These are phyloP conservation scores for Cremastobaeus sp. DNA, from an alignment of 2,888 invertebrate species.

Conservation along the genomic window DNA sequence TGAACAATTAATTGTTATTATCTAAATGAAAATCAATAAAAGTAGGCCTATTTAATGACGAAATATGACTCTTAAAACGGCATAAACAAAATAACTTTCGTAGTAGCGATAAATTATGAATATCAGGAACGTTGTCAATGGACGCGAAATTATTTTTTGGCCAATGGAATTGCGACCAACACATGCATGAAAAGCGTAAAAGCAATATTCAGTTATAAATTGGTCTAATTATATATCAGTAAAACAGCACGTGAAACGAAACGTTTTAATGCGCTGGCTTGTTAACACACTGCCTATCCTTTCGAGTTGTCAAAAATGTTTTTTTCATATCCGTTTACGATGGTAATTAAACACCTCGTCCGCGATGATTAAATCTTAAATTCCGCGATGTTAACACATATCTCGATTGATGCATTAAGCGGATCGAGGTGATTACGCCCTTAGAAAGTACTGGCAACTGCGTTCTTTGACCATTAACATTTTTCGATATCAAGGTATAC, in stretches of 20 bases:
- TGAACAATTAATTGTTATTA: no score
- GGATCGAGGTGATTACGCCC: constrained; percentile 17
- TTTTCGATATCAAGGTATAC: no score
- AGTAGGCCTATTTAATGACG: no score
- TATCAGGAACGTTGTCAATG: constrained; percentile 22
- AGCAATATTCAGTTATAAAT: constrained; percentile 42
- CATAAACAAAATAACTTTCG: no score
- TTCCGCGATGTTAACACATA: constrained; percentile 3
- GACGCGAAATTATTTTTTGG: constrained; percentile 31
- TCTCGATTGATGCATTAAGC: constrained; percentile 21
- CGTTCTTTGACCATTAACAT: not conserved
- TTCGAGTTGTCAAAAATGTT: constrained; percentile 28
- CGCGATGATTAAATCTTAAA: constrained; percentile 41
- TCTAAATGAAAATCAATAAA: no score
- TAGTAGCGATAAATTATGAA: no score
- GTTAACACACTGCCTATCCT: constrained; percentile 33
- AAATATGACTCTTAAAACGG: no score
- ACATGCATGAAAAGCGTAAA: constrained; percentile 5
- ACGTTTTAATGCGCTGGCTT: constrained; percentile 20
- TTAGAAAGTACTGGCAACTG: no score
- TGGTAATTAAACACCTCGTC: constrained; percentile 39
- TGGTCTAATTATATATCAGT: constrained; percentile 39
- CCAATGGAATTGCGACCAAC: constrained; percentile 20
- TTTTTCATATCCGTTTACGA: constrained; percentile 34
- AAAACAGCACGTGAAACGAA: constrained; percentile 30